phyloP scores from a whole-genome alignment of 1,140 invertebrate genomes.

The Brachionus koreanus region DNA sequence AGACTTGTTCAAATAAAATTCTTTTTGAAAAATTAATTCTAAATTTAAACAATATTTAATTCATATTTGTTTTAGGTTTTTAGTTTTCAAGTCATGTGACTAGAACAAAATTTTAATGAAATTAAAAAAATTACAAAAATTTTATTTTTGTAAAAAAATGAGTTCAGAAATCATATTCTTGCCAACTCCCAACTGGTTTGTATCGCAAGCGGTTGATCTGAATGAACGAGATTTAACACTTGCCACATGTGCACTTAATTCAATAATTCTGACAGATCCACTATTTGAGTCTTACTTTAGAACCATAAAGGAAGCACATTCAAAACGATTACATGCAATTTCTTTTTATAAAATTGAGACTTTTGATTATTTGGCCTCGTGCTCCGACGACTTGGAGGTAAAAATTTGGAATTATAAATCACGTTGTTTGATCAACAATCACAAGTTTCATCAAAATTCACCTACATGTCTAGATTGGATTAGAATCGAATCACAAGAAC shows the following conservation, averaged over 20 bases:
- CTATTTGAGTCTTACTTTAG: not conserved
- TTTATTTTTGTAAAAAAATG: conserved; percentile 13
- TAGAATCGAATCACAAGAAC: not conserved
- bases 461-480: conserved; percentile 31
- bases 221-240: not conserved
- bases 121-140: not conserved
- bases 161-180: conserved; percentile 32
- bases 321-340: conserved; percentile 7
- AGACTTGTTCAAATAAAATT: too few species aligned
- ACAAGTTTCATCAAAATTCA: conserved; percentile 34
- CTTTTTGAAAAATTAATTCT: too few species aligned
- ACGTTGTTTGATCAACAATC: not conserved
- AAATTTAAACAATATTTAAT: too few species aligned
- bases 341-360: not conserved
- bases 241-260: conserved; percentile 23
- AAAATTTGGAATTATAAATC: conserved; percentile 40
- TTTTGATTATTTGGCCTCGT: conserved; percentile 7
- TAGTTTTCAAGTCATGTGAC: too few species aligned
- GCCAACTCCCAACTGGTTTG: conserved; percentile 29
- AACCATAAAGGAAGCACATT: conserved; percentile 36
- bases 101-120: not conserved
- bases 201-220: not conserved
- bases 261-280: not conserved
- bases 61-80: too few species aligned
- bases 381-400: conserved; percentile 22